Evolutionary conservation across 2,113 vertebrate species (phyloP).

Genomic region (Bujurquina vittata): DNA sequence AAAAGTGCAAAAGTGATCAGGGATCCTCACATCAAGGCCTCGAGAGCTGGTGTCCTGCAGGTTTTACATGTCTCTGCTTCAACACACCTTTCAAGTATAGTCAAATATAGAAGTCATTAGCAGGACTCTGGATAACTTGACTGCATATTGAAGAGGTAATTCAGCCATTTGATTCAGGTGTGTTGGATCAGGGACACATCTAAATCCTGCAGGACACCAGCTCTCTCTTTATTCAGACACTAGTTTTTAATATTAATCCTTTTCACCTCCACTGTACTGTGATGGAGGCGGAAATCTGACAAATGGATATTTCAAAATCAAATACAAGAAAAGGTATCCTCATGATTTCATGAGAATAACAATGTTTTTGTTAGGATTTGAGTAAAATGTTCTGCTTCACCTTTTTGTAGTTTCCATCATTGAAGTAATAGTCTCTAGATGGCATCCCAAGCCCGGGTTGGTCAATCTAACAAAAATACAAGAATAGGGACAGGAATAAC

Average conservation of each 20-base stretch:
- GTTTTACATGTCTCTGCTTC: too few species aligned
- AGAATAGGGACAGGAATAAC: neutral
- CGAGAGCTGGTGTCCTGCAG: too few species aligned
- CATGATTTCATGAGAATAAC: neutral
- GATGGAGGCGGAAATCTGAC: neutral
- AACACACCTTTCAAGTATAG: too few species aligned
- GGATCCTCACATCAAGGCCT: too few species aligned
- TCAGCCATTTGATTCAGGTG: too few species aligned
- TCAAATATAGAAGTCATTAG: too few species aligned
- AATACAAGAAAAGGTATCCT: neutral
- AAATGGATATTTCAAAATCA: neutral
- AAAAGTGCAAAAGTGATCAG: neutral
- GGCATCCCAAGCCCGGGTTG: conserved; percentile 96
- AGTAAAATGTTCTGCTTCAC: conserved; percentile 62
- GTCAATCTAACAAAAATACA: conserved; percentile 85
- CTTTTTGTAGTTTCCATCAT: conserved; percentile 86
- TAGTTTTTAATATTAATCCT: neutral
- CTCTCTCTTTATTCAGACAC: neutral
- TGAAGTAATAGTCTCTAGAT: conserved; percentile 94
- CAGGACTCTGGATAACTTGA: too few species aligned
- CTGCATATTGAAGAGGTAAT: too few species aligned
- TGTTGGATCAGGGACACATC: too few species aligned
- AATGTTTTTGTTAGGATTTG: neutral
- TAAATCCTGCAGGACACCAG: too few species aligned
- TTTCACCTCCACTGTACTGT: neutral